A percentile compares a stretch with the other conserved stretches of the same genome.
Evolutionary conservation across 2,797 vertebrate species (phyloP).

Genomic region (Amblyraja radiata): DNA sequence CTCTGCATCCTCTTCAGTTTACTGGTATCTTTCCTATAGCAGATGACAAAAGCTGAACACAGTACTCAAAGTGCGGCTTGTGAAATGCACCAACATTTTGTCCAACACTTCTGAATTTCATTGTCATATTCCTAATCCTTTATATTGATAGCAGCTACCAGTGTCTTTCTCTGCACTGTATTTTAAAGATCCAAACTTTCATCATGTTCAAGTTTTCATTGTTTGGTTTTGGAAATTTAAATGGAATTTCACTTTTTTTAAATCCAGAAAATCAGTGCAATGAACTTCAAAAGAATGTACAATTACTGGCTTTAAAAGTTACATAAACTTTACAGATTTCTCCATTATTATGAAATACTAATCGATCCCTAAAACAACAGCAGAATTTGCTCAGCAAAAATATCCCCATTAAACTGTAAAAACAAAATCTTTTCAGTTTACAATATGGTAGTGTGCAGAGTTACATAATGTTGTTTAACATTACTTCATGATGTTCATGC

Average conservation of each 20-base stretch:
- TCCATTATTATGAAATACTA: not conserved
- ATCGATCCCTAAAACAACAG: not conserved
- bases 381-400: not conserved
- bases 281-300: not conserved
- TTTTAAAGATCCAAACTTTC: not conserved
- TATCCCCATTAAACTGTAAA: not conserved
- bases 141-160: not conserved
- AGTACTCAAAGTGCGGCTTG: too few relatives aligned
- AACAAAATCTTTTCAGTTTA: constrained; percentile 1
- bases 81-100: too few relatives aligned
- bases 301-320: not conserved
- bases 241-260: not conserved
- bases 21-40: too few relatives aligned
- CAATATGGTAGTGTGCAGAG: not conserved
- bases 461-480: not conserved
- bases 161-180: not conserved
- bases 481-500: not conserved
- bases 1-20: too few relatives aligned
- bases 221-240: not conserved
- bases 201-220: not conserved
- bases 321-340: not conserved
- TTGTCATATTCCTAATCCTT: constrained; percentile 40
- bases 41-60: too few relatives aligned
- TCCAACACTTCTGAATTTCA: constrained; percentile 46
- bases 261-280: not conserved